phyloP scores from a whole-genome alignment of 2,797 vertebrate genomes.

The Choloepus didactylus region DNA sequence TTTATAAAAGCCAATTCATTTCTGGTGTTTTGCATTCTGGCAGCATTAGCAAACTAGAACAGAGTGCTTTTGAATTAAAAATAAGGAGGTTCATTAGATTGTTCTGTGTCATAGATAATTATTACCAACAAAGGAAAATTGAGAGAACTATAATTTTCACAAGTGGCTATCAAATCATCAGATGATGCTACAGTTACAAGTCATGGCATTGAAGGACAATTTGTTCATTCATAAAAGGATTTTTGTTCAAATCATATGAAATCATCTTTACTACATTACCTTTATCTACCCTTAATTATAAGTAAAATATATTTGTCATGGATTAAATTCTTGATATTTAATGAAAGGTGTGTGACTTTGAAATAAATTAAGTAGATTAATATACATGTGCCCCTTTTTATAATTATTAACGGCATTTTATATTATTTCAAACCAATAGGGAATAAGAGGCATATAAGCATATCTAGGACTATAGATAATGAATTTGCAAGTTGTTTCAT shows the following conservation, averaged over 20 bases:
- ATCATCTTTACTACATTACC: not conserved
- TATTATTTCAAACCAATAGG: not conserved
- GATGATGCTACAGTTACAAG: slow-evolving; percentile 18
- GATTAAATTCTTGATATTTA: slow-evolving; percentile 6
- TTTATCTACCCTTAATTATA: not conserved
- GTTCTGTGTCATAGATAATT: not conserved
- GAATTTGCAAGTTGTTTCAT: not conserved
- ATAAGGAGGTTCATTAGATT: not conserved
- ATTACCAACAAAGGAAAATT: not conserved
- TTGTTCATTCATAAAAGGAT: not conserved
- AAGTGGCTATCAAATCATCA: not conserved
- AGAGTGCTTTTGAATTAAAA: not conserved
- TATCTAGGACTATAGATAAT: not conserved
- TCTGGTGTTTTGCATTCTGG: too few species aligned
- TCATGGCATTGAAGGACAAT: not conserved
- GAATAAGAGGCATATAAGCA: not conserved
- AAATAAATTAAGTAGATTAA: slow-evolving; percentile 2
- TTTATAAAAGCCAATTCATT: too few species aligned
- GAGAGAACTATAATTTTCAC: not conserved
- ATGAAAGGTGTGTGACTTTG: not conserved
- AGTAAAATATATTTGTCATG: not conserved
- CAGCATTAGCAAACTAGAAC: too few species aligned
- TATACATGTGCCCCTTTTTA: not conserved
- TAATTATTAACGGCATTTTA: not conserved
- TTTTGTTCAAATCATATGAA: slow-evolving; percentile 9